Conservation (phyloP, 2,113 vertebrate species). For the Cynopterus brachyotis region DNA sequence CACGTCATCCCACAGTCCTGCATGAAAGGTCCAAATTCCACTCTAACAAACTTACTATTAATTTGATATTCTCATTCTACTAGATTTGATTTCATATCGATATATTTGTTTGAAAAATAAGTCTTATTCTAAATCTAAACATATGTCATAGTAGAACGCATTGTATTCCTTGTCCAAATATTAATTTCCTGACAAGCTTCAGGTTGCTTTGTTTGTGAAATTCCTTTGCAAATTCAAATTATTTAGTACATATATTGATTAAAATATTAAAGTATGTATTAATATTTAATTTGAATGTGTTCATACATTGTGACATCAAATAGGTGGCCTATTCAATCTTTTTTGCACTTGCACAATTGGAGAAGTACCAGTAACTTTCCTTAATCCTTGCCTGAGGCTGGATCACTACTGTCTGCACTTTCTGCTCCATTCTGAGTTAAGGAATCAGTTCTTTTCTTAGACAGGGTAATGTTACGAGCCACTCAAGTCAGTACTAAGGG, state of each 20-base stretch:
- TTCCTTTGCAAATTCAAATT: conserved; percentile 19
- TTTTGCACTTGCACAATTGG: not conserved
- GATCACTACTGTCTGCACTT: not conserved
- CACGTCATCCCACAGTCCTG: not conserved
- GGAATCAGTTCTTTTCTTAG: not conserved
- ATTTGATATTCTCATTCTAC: not conserved
- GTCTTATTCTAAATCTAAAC: conserved; percentile 31
- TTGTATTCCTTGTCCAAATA: conserved; percentile 24
- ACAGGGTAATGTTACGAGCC: not conserved
- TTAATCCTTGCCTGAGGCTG: not conserved
- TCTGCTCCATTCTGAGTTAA: not conserved
- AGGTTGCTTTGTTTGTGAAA: conserved; percentile 36
- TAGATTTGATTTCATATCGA: not conserved
- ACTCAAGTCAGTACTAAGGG: not conserved
- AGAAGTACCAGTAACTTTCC: not conserved
- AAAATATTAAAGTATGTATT: not conserved
- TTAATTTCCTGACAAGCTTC: conserved; percentile 29
- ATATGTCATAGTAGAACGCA: not conserved
- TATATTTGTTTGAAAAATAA: conserved; percentile 26
- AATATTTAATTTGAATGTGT: conserved; percentile 1
- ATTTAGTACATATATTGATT: conserved; percentile 38
- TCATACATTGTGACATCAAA: not conserved
- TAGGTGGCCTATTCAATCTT: not conserved
- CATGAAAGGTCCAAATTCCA: not conserved
- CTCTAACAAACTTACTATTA: not conserved